Percentiles rank a stretch among this genome's conserved stretches.
phyloP scores from a whole-genome alignment of 2,888 invertebrate species.

The Alviniconcha strummeri region DNA sequence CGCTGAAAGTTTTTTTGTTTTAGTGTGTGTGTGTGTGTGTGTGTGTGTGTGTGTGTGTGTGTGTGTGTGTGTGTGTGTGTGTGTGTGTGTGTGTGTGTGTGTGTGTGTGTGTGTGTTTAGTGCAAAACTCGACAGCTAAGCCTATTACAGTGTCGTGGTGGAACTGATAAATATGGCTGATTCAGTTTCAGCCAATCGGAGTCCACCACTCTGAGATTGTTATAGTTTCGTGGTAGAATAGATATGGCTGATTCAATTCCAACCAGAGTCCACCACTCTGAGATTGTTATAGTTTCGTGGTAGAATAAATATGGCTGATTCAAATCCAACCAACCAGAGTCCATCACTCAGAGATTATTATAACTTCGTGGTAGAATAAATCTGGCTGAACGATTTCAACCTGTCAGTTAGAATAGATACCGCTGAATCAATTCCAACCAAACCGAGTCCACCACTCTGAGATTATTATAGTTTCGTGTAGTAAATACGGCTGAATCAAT shows the following conservation, averaged over 20 bases:
- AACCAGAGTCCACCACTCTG: not conserved
- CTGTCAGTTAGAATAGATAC: too few relatives aligned
- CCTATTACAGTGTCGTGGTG: too few relatives aligned
- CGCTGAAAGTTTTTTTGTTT: too few relatives aligned
- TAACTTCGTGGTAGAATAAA: not conserved
- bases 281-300: not conserved
- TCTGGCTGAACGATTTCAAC: too few relatives aligned
- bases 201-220: not conserved
- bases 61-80: constrained; percentile 9
- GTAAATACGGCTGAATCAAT: not conserved
- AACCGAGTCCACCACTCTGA: not conserved
- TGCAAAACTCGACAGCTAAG: too few relatives aligned
- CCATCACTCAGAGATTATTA: not conserved
- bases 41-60: constrained; percentile 3
- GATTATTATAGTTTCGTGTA: not conserved
- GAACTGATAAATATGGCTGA: too few relatives aligned
- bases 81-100: constrained; percentile 2
- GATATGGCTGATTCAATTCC: not conserved
- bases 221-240: not conserved
- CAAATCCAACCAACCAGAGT: not conserved
- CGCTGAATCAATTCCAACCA: not conserved
- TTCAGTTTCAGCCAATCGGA: not conserved
- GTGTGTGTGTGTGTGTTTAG: not conserved
- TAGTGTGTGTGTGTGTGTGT: not conserved
- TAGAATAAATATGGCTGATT: not conserved